Evolutionary conservation across 2,888 invertebrate species (phyloP).

Genomic region (Rhamphomyia laevipes): DNA sequence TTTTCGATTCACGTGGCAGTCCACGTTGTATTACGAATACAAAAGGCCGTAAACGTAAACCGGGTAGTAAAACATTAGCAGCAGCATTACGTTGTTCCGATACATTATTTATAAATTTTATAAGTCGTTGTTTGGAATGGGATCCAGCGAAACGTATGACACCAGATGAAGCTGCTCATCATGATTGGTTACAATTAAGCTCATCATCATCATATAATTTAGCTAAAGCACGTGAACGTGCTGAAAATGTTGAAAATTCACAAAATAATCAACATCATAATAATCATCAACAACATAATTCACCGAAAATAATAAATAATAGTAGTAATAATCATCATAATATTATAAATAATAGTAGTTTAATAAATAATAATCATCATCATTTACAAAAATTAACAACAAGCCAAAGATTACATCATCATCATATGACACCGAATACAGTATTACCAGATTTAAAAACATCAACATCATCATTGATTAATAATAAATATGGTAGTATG

Average conservation of each 20-base stretch:
- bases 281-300: constrained; percentile 27
- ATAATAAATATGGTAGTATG: constrained; percentile 35
- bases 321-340: constrained; percentile 29
- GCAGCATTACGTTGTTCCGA: constrained; percentile 77
- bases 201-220: constrained; percentile 35
- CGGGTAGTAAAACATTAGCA: constrained; percentile 70
- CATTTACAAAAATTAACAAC: constrained; percentile 11
- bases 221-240: constrained; percentile 17
- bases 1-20: constrained; percentile 80
- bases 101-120: constrained; percentile 80
- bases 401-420: constrained; percentile 13
- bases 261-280: constrained; percentile 15
- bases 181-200: constrained; percentile 69
- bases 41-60: constrained; percentile 82
- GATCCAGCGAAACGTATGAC: constrained; percentile 85
- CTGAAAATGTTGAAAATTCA: constrained; percentile 13
- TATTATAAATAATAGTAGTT: constrained; percentile 19
- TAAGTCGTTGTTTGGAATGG: constrained; percentile 86
- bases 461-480: constrained; percentile 21
- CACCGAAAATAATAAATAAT: constrained; percentile 31
- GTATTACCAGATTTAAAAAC: constrained; percentile 37
- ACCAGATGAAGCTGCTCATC: constrained; percentile 79
- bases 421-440: constrained; percentile 24
- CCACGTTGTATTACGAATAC: constrained; percentile 87
- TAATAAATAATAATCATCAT: constrained; percentile 11